These are phyloP conservation scores for Drosophila demipolita DNA, from an alignment of 2,888 invertebrate species.

Conservation along the genomic window DNA sequence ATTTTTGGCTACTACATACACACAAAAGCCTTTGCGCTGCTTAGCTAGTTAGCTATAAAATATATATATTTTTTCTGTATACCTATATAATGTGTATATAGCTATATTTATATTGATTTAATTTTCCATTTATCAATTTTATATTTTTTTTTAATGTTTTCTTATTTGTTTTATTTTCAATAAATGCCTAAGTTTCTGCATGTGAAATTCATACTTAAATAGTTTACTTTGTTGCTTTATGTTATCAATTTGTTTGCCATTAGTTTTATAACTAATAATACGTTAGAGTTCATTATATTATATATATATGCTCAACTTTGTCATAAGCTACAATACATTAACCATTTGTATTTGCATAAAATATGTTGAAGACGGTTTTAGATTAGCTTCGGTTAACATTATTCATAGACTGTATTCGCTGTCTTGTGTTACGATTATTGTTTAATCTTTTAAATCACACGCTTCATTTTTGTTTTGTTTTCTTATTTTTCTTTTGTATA, in stretches of 20 bases:
- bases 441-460: conserved; percentile 68
- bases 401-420: conserved; percentile 68
- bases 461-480: conserved; percentile 16
- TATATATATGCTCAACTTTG: conserved; percentile 61
- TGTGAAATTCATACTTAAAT: conserved; percentile 56
- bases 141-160: conserved; percentile 25
- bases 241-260: conserved; percentile 45
- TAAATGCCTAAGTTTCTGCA: conserved; percentile 73
- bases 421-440: conserved; percentile 79
- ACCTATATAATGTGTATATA: conserved; percentile 46
- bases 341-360: conserved; percentile 39
- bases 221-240: conserved; percentile 50
- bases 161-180: conserved; percentile 38
- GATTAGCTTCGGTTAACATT: conserved; percentile 63
- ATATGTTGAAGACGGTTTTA: conserved; percentile 66
- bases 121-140: conserved; percentile 25
- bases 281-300: conserved; percentile 52
- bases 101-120: conserved; percentile 1
- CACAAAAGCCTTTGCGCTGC: conserved; percentile 75
- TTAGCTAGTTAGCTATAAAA: conserved; percentile 67
- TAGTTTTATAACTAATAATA: conserved; percentile 61
- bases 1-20: conserved; percentile 72
- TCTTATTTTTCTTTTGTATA: conserved; percentile 40
- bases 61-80: conserved; percentile 40
- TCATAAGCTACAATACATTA: conserved; percentile 53